These are phyloP conservation scores for Thymelicus lineola DNA, from an alignment of 2,888 invertebrate species.

Conservation along the genomic window DNA sequence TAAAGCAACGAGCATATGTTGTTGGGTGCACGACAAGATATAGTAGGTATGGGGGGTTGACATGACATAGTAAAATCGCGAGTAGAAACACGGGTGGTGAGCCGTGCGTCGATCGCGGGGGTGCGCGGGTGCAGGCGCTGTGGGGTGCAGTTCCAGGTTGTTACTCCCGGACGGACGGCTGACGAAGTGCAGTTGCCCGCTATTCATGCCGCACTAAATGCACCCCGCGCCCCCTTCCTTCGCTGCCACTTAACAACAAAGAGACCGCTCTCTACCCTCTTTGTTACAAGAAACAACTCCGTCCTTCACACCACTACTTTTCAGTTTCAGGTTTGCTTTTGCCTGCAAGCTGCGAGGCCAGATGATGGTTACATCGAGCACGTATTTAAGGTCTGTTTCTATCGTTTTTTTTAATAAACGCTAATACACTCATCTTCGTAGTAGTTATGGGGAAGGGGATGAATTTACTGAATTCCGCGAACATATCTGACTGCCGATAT, in stretches of 20 bases:
- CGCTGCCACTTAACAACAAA: slow-evolving; percentile 81
- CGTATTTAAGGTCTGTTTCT: background rate
- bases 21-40: slow-evolving; percentile 20
- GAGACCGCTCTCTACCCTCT: slow-evolving; percentile 81
- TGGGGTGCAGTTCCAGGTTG: slow-evolving; percentile 70
- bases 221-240: slow-evolving; percentile 61
- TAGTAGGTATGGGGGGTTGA: slow-evolving; percentile 53
- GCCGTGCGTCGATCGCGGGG: slow-evolving; percentile 48
- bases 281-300: slow-evolving; percentile 81
- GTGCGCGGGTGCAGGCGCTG: slow-evolving; percentile 43
- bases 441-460: too few relatives aligned
- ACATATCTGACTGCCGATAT: too few relatives aligned
- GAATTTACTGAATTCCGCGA: too few relatives aligned
- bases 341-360: slow-evolving; percentile 18
- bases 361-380: background rate
- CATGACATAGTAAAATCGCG: slow-evolving; percentile 46
- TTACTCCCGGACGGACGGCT: slow-evolving; percentile 78
- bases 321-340: slow-evolving; percentile 67
- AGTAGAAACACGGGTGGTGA: slow-evolving; percentile 45
- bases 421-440: too few relatives aligned
- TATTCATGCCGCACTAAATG: slow-evolving; percentile 79
- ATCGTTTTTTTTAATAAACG: too few relatives aligned
- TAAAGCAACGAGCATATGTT: slow-evolving; percentile 3
- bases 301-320: slow-evolving; percentile 70
- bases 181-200: slow-evolving; percentile 83